phyloP scores from a whole-genome alignment of 2,888 invertebrate genomes.

The Polia nebulosa region DNA sequence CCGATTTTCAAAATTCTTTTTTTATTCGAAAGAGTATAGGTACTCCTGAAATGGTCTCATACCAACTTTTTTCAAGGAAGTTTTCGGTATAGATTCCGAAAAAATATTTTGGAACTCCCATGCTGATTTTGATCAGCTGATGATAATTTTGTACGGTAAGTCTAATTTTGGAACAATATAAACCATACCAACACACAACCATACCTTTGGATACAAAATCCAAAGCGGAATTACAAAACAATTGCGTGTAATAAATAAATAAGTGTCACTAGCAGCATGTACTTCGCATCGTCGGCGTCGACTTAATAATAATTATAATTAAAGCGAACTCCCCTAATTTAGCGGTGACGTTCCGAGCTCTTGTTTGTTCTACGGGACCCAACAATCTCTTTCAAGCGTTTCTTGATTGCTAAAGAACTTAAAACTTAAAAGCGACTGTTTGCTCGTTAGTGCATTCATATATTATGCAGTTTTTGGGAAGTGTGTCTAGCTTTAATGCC shows the following conservation, averaged over 20 bases:
- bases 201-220: slow-evolving; percentile 11
- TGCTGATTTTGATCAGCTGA: too few species aligned
- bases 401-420: slow-evolving; percentile 73
- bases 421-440: slow-evolving; percentile 71
- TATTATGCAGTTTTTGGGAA: slow-evolving; percentile 62
- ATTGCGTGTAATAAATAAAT: slow-evolving; percentile 41
- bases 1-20: too few species aligned
- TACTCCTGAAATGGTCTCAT: too few species aligned
- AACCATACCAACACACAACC: not conserved
- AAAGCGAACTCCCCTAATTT: slow-evolving; percentile 48
- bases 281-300: slow-evolving; percentile 36
- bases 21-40: too few species aligned
- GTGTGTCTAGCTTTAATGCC: slow-evolving; percentile 47
- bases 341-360: slow-evolving; percentile 43
- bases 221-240: slow-evolving; percentile 4
- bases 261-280: slow-evolving; percentile 35
- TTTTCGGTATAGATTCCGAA: too few species aligned
- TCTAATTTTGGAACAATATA: not conserved
- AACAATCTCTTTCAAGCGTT: slow-evolving; percentile 65
- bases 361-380: slow-evolving; percentile 61
- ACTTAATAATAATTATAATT: slow-evolving; percentile 49
- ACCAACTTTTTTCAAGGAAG: too few species aligned
- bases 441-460: slow-evolving; percentile 59
- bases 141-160: too few species aligned
- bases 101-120: too few species aligned